Evolutionary conservation across 2,888 invertebrate species (phyloP).

Genomic region (Sinopyrophorus schimmeli): DNA sequence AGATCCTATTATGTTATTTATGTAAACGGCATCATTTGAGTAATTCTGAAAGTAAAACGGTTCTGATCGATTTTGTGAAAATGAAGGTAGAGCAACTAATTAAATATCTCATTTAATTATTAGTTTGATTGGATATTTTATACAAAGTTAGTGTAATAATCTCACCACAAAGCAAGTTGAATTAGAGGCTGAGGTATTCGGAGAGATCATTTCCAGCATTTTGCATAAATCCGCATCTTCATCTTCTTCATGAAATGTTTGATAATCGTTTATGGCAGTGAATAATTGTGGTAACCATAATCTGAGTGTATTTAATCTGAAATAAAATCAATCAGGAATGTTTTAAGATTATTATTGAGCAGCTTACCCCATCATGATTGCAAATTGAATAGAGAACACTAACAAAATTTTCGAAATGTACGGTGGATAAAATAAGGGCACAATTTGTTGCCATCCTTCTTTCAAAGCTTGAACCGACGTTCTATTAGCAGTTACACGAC

Average conservation of each 20-base stretch:
- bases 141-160: background rate
- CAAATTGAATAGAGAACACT: constrained; percentile 67
- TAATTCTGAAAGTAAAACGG: constrained; percentile 43
- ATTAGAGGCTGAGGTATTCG: constrained; percentile 28
- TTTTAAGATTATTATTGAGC: constrained; percentile 4
- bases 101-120: too few species aligned
- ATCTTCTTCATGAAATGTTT: constrained; percentile 40
- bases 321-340: constrained; percentile 14
- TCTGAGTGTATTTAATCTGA: constrained; percentile 72
- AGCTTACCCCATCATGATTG: constrained; percentile 67
- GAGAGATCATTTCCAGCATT: constrained; percentile 57
- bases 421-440: constrained; percentile 67
- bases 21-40: constrained; percentile 59
- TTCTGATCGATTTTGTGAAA: too few species aligned
- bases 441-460: constrained; percentile 65
- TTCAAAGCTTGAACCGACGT: constrained; percentile 57
- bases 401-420: constrained; percentile 64
- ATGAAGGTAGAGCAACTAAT: too few species aligned
- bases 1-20: constrained; percentile 71
- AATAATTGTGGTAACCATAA: constrained; percentile 88
- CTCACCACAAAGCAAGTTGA: constrained; percentile 38
- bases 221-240: constrained; percentile 53
- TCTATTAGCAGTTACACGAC: constrained; percentile 45
- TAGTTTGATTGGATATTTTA: too few species aligned
- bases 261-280: constrained; percentile 63